phyloP scores from a whole-genome alignment of 2,888 invertebrate genomes.

The Germaria angustata region DNA sequence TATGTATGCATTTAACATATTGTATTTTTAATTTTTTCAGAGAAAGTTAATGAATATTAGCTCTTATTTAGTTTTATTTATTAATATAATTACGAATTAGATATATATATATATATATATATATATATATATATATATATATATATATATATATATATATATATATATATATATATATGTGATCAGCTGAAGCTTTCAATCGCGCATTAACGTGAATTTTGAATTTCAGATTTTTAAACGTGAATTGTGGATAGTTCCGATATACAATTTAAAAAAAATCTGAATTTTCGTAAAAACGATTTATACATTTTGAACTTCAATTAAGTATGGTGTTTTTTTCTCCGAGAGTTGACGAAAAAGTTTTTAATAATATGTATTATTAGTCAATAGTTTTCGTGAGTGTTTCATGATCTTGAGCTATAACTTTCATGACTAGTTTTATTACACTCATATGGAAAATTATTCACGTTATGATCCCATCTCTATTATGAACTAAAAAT shows the following conservation, averaged over 20 bases:
- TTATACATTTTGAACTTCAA: neutral
- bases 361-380: too few species aligned
- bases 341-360: neutral
- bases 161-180: too few species aligned
- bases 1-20: neutral
- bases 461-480: neutral
- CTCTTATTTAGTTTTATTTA: slow-evolving; percentile 5
- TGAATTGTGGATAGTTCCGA: neutral
- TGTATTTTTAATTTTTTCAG: slow-evolving; percentile 38
- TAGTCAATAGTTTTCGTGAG: neutral
- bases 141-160: too few species aligned
- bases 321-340: neutral
- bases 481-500: slow-evolving; percentile 42
- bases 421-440: neutral
- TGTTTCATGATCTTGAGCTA: neutral
- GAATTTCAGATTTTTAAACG: neutral
- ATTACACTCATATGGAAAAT: neutral
- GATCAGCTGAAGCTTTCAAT: too few species aligned
- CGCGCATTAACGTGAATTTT: too few species aligned
- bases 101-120: too few species aligned
- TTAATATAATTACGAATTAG: too few species aligned
- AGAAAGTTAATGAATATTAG: slow-evolving; percentile 37
- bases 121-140: too few species aligned
- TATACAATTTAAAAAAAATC: neutral
- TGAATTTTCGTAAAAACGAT: neutral